These are phyloP conservation scores for Falco biarmicus DNA, from an alignment of 2,797 vertebrate genomes.

Conservation along the genomic window DNA sequence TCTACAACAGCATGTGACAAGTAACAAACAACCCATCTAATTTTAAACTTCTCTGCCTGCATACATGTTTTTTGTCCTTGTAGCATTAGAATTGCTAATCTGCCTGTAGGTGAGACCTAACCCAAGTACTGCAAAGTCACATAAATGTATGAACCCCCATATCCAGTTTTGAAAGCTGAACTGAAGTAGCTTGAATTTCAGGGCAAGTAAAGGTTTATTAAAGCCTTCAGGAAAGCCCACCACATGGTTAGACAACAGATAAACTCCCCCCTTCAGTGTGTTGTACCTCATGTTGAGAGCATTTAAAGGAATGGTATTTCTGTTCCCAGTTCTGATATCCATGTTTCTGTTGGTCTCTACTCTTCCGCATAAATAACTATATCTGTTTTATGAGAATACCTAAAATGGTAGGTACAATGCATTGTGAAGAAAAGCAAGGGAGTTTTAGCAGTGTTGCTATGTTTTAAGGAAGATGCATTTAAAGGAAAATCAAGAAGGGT, in stretches of 20 bases:
- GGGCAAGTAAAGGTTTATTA: background rate
- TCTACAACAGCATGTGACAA: background rate
- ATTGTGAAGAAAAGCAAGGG: background rate
- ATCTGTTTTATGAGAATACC: background rate
- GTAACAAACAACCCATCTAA: background rate
- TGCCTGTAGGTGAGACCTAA: background rate
- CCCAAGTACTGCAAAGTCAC: background rate
- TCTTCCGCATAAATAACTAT: background rate
- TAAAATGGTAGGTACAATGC: background rate
- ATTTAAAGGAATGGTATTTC: background rate
- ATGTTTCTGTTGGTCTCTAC: background rate
- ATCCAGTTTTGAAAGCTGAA: background rate
- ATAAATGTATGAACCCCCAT: background rate
- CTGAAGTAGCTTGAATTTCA: background rate
- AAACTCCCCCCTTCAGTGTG: background rate
- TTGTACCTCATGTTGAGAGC: background rate
- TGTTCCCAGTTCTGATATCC: background rate
- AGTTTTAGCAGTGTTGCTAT: background rate
- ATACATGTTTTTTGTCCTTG: background rate
- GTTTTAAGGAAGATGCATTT: background rate
- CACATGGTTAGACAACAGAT: background rate
- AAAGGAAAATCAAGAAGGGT: background rate
- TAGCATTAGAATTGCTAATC: background rate
- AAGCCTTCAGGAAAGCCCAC: background rate
- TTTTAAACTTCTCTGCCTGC: conserved; percentile 11